Conservation (phyloP, 1,140 invertebrate genomes). For the Hesperophylax magnus region DNA sequence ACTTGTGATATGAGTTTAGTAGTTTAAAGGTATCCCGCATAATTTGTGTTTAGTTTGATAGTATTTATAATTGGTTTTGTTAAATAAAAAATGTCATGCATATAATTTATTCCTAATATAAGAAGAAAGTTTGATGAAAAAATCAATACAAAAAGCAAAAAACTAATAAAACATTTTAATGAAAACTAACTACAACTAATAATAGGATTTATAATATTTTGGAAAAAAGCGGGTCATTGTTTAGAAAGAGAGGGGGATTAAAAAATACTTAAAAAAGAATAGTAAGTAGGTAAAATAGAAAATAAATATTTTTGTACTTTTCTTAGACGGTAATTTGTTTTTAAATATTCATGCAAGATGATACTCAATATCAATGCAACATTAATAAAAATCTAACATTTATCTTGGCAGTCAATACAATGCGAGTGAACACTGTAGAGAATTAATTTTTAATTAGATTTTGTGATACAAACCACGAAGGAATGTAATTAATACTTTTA, state of each 20-base stretch:
- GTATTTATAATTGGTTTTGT: conserved; percentile 4
- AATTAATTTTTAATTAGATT: no score
- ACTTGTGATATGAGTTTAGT: background rate
- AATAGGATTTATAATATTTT: background rate
- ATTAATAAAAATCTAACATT: no score
- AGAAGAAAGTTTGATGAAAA: conserved; percentile 23
- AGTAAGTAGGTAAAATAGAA: background rate
- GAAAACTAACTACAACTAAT: conserved; percentile 14
- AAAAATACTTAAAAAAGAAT: background rate
- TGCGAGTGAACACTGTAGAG: no score
- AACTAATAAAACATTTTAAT: conserved; percentile 9
- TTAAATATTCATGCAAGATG: background rate
- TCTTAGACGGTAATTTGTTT: background rate
- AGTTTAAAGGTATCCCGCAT: background rate
- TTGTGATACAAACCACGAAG: no score
- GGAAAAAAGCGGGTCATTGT: conserved; percentile 18
- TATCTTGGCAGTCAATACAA: no score
- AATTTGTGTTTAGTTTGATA: conserved; percentile 6
- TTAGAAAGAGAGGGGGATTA: background rate
- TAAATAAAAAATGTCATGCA: conserved; percentile 18
- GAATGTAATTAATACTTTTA: no score
- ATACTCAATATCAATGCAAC: background rate
- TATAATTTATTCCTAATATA: conserved; percentile 1
- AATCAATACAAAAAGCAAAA: conserved; percentile 34
- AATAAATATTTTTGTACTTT: background rate